These are phyloP conservation scores for Acrocyrtus sp. DNA, from an alignment of 2,888 invertebrate genomes.

Conservation along the genomic window DNA sequence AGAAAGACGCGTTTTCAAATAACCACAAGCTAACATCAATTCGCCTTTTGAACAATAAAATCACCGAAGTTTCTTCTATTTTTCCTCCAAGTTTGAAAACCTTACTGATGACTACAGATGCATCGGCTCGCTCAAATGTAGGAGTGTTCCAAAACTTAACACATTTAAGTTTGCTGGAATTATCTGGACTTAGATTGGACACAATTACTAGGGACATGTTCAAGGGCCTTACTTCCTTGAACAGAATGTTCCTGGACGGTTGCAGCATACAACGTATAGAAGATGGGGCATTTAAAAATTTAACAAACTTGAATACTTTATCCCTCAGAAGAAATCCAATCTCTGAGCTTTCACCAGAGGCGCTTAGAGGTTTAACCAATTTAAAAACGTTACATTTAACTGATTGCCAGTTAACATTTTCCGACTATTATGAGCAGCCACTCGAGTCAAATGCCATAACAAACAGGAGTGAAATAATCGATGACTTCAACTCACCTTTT, in stretches of 20 bases:
- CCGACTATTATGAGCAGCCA: neutral
- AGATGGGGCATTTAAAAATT: slow-evolving; percentile 44
- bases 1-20: slow-evolving; percentile 31
- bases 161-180: slow-evolving; percentile 10
- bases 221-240: slow-evolving; percentile 21
- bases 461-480: too few relatives aligned
- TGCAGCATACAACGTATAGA: slow-evolving; percentile 44
- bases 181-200: slow-evolving; percentile 13
- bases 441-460: neutral
- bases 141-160: slow-evolving; percentile 30
- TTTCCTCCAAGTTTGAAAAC: slow-evolving; percentile 2
- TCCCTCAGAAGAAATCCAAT: slow-evolving; percentile 34
- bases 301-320: slow-evolving; percentile 23
- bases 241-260: slow-evolving; percentile 9
- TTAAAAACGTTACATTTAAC: slow-evolving; percentile 30
- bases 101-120: neutral
- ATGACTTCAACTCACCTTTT: slow-evolving; percentile 54
- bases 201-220: slow-evolving; percentile 25
- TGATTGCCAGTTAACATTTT: slow-evolving; percentile 24
- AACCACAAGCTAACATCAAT: slow-evolving; percentile 34
- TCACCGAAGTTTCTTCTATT: slow-evolving; percentile 36
- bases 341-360: neutral
- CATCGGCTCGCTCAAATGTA: neutral
- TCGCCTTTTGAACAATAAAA: slow-evolving; percentile 27
- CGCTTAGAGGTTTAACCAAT: slow-evolving; percentile 50